Conservation (phyloP, 2,113 vertebrate species). For the Lutjanus erythropterus region DNA sequence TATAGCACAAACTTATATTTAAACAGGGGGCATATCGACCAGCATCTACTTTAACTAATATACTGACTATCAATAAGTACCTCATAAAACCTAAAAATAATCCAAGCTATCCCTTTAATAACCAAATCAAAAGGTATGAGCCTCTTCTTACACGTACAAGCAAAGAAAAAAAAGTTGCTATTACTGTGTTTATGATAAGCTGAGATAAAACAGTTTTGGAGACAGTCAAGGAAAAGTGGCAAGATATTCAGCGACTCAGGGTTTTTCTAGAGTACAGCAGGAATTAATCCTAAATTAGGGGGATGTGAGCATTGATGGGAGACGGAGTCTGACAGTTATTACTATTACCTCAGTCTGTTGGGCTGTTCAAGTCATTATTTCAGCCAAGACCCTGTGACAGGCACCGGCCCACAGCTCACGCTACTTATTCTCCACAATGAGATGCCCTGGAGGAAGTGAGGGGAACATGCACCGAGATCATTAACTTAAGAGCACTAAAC, state of each 20-base stretch:
- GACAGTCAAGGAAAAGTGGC: slow-evolving; percentile 40
- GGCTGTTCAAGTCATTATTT: slow-evolving; percentile 77
- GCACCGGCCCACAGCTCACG: slow-evolving; percentile 59
- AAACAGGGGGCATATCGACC: too few relatives aligned
- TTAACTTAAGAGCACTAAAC: slow-evolving; percentile 73
- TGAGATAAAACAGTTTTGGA: slow-evolving; percentile 47
- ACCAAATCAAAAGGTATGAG: too few relatives aligned
- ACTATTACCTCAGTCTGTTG: slow-evolving; percentile 71
- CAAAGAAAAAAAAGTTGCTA: too few relatives aligned
- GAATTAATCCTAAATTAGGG: slow-evolving; percentile 79
- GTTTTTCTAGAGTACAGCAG: slow-evolving; percentile 50
- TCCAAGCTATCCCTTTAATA: too few relatives aligned
- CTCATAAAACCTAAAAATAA: too few relatives aligned
- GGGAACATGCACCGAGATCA: slow-evolving; percentile 68
- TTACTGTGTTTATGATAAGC: slow-evolving; percentile 35
- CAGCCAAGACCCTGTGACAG: slow-evolving; percentile 73
- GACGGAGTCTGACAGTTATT: slow-evolving; percentile 77
- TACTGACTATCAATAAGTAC: too few relatives aligned
- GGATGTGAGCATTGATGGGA: slow-evolving; percentile 72
- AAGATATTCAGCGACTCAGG: slow-evolving; percentile 33
- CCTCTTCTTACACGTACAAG: too few relatives aligned
- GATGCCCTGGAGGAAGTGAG: slow-evolving; percentile 69
- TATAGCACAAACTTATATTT: too few relatives aligned
- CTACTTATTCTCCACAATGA: slow-evolving; percentile 68
- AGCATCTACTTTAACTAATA: too few relatives aligned